Percentiles rank a stretch among this genome's conserved stretches.
Evolutionary conservation across 2,888 invertebrate genomes (phyloP).

Genomic region (Tetrapedia diversipes): DNA sequence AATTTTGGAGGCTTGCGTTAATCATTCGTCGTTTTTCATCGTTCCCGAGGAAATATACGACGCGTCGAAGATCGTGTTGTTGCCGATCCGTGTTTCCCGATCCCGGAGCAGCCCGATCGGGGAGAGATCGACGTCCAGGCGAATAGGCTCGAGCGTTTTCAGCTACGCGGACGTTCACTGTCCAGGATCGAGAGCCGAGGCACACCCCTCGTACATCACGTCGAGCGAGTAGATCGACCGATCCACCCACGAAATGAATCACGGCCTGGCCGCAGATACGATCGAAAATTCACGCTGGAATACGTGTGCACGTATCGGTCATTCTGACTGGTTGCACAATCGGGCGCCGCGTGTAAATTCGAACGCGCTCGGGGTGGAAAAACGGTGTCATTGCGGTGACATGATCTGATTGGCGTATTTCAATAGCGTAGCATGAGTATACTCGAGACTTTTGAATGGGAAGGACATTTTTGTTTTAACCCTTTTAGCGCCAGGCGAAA

Average conservation of each 20-base stretch:
- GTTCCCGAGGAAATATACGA: slow-evolving; percentile 28
- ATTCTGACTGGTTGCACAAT: slow-evolving; percentile 40
- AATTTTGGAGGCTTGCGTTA: slow-evolving; percentile 26
- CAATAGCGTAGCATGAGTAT: no score
- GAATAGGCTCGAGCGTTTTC: slow-evolving; percentile 30
- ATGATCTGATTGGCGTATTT: background rate
- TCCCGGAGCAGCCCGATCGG: no score
- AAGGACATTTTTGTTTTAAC: no score
- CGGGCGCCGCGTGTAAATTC: background rate
- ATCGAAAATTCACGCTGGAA: slow-evolving; percentile 57
- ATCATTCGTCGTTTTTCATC: slow-evolving; percentile 31
- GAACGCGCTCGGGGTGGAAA: background rate
- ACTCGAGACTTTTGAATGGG: no score
- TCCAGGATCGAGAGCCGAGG: slow-evolving; percentile 27
- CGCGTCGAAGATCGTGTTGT: slow-evolving; percentile 8
- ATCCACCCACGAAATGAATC: slow-evolving; percentile 67
- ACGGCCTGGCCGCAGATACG: slow-evolving; percentile 46
- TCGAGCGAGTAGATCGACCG: slow-evolving; percentile 53
- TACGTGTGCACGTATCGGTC: slow-evolving; percentile 55
- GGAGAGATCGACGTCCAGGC: slow-evolving; percentile 30
- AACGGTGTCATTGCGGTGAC: background rate
- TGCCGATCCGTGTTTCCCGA: slow-evolving; percentile 30
- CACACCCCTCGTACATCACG: slow-evolving; percentile 59
- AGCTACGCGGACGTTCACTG: slow-evolving; percentile 37
- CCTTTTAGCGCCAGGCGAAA: no score